phyloP scores from a whole-genome alignment of 1,140 invertebrate species.

The Caenorhabditis latens region DNA sequence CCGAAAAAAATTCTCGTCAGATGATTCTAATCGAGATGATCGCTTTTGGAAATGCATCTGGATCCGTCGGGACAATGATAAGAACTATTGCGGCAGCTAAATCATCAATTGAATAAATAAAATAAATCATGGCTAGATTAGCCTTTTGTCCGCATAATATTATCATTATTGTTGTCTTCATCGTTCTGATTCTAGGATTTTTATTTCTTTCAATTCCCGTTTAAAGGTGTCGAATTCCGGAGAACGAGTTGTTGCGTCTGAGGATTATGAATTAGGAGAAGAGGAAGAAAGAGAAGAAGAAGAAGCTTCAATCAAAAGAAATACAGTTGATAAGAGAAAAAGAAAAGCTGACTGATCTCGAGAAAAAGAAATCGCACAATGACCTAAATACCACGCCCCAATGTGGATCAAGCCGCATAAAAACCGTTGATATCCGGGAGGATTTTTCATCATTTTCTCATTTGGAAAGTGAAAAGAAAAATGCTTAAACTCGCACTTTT shows the following conservation, averaged over 20 bases:
- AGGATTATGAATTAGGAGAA: neutral
- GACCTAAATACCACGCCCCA: conserved; percentile 52
- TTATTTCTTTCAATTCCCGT: conserved; percentile 27
- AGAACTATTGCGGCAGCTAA: conserved; percentile 33
- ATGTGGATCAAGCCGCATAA: conserved; percentile 24
- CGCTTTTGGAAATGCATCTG: neutral
- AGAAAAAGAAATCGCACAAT: conserved; percentile 53
- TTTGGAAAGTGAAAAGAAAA: neutral
- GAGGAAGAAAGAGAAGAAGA: neutral
- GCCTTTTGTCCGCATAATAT: conserved; percentile 50
- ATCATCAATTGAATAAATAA: conserved; percentile 11
- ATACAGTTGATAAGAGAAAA: conserved; percentile 46
- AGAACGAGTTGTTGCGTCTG: conserved; percentile 45
- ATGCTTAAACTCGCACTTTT: conserved; percentile 55
- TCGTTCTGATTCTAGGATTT: conserved; percentile 21
- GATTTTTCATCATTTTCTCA: conserved; percentile 43
- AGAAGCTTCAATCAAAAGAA: neutral
- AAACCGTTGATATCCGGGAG: conserved; percentile 44
- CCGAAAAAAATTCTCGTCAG: neutral
- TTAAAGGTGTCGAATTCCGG: conserved; percentile 46
- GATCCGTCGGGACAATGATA: conserved; percentile 3
- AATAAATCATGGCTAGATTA: conserved; percentile 49
- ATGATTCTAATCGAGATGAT: conserved; percentile 40
- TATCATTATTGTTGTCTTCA: conserved; percentile 36
- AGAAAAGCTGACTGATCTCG: conserved; percentile 40